Evolutionary conservation across 2,888 invertebrate species (phyloP).

Genomic region (Ichneumoninae sp.): DNA sequence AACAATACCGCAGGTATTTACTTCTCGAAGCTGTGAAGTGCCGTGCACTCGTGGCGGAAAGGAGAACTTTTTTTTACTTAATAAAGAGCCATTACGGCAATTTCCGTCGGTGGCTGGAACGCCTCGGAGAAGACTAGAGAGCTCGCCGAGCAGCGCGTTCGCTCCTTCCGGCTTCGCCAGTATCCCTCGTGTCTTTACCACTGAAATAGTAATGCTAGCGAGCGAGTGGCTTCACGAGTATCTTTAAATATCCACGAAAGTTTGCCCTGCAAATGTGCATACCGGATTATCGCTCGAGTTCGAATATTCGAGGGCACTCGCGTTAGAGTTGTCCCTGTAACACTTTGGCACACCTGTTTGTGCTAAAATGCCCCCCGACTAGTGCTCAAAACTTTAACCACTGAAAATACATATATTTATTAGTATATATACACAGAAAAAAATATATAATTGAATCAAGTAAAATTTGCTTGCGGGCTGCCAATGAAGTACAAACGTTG

Average conservation of each 20-base stretch:
- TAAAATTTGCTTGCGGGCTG: too few species aligned
- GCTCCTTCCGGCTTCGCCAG: slow-evolving; percentile 12
- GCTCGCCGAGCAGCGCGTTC: slow-evolving; percentile 2
- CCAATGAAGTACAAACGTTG: too few species aligned
- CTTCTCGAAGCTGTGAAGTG: slow-evolving; percentile 4
- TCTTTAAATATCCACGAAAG: slow-evolving; percentile 37
- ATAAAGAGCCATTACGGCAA: slow-evolving; percentile 33
- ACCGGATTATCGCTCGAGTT: slow-evolving; percentile 9
- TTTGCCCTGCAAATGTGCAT: background rate
- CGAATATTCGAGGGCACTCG: background rate
- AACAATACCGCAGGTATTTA: slow-evolving; percentile 21
- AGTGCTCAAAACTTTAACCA: background rate
- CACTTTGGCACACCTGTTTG: background rate
- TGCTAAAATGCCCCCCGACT: background rate
- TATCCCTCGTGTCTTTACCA: slow-evolving; percentile 37
- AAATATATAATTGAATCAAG: too few species aligned
- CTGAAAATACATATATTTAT: background rate
- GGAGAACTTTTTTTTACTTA: slow-evolving; percentile 1
- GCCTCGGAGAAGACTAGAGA: slow-evolving; percentile 17
- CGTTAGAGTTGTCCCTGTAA: background rate
- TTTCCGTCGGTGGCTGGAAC: slow-evolving; percentile 18
- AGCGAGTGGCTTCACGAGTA: slow-evolving; percentile 39
- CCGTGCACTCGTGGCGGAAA: background rate
- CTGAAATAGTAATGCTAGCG: slow-evolving; percentile 51
- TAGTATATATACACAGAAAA: too few species aligned